These are phyloP conservation scores for Diadromus collaris DNA, from an alignment of 2,888 invertebrate species.

Conservation along the genomic window DNA sequence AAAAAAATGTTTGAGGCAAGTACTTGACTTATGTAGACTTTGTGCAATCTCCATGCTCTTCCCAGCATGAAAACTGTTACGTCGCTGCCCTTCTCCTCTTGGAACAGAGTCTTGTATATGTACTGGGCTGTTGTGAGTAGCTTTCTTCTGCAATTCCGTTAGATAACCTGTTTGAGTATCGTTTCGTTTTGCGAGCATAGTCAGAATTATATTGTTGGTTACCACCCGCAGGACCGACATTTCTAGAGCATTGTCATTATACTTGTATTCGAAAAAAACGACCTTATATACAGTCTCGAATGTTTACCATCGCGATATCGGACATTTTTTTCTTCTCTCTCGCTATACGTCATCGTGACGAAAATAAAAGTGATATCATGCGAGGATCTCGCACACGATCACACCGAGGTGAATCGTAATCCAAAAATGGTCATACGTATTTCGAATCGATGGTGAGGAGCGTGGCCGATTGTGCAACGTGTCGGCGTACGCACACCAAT, in stretches of 20 bases:
- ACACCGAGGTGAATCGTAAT: constrained; percentile 14
- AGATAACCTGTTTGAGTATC: neutral
- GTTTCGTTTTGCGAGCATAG: neutral
- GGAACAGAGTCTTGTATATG: constrained; percentile 89
- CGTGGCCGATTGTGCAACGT: constrained; percentile 1
- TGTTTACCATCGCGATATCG: neutral
- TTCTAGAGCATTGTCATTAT: neutral
- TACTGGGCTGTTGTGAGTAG: constrained; percentile 88
- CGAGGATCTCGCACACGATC: neutral
- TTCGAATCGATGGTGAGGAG: neutral
- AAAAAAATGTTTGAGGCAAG: constrained; percentile 2
- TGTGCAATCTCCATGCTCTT: constrained; percentile 88
- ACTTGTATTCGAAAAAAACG: neutral
- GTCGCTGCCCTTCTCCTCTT: constrained; percentile 89
- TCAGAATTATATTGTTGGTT: neutral
- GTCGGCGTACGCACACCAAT: neutral
- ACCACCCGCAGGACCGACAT: neutral
- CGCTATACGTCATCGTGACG: constrained; percentile 54
- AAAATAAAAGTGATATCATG: constrained; percentile 52
- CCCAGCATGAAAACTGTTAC: constrained; percentile 87
- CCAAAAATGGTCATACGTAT: constrained; percentile 17
- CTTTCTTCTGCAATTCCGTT: constrained; percentile 82
- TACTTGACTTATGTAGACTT: constrained; percentile 88
- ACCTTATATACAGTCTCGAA: neutral
- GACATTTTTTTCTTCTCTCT: constrained; percentile 14